These are phyloP conservation scores for Nematostella vectensis DNA, from an alignment of 92 coral and sea anemone genomes.

Conservation along the genomic window DNA sequence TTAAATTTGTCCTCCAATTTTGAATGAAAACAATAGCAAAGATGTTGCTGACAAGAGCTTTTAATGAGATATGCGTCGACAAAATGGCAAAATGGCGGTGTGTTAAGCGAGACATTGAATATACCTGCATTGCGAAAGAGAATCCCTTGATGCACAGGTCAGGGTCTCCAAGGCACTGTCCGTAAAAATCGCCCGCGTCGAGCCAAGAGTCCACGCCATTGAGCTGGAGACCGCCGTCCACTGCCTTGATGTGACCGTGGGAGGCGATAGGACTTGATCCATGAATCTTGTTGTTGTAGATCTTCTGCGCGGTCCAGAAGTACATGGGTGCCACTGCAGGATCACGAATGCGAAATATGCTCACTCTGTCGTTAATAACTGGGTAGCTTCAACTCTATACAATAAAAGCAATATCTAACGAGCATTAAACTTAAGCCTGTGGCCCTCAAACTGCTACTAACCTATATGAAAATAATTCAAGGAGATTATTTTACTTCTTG, in stretches of 20 bases:
- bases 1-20: too few relatives aligned
- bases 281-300: conserved; percentile 73
- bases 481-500: too few relatives aligned
- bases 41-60: too few relatives aligned
- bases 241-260: conserved; percentile 78
- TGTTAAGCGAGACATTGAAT: too few relatives aligned
- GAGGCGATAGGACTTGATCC: conserved; percentile 85
- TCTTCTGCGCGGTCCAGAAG: conserved; percentile 97
- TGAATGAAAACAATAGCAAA: too few relatives aligned
- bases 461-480: too few relatives aligned
- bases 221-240: conserved; percentile 87
- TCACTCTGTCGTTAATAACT: background rate
- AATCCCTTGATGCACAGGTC: conserved; percentile 96
- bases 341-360: background rate
- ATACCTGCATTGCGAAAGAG: conserved; percentile 89
- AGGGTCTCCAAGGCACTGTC: conserved; percentile 97
- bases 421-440: background rate
- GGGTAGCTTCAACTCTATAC: background rate
- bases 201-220: conserved; percentile 97
- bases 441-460: too few relatives aligned
- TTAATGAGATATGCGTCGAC: too few relatives aligned
- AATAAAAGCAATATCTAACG: background rate
- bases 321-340: conserved; percentile 69
- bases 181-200: conserved; percentile 97
- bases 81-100: too few relatives aligned